Evolutionary conservation across 2,888 invertebrate genomes (phyloP), one percentile per base, ranked within the genome.

Genomic region (Ochropacha duplaris): DNA sequence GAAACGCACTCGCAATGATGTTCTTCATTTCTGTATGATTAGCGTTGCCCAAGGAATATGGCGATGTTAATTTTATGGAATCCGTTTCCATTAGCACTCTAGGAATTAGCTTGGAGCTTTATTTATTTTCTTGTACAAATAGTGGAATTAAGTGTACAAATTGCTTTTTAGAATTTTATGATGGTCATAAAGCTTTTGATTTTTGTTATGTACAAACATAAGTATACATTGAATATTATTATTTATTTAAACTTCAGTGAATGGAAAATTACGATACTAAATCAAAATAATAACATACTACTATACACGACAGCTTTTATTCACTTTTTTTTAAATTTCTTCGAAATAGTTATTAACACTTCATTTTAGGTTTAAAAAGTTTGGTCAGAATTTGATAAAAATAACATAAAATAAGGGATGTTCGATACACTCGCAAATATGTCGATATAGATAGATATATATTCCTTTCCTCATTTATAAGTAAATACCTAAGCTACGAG

Each of bases 1-100:
- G 74, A 79, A 72, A 71, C 68, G 56, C 68, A 22, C n/a, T 24
- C 44, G 34, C 55, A 52, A 50, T 56, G 55, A 60, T 58, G 22
- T 56, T 19, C 36, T 24, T 56, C 54, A 54, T 54, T 54, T 54
- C 9, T 54, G 22, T 54, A 22, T 19, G 22, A 39, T 44, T 44
- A 44, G 52, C 52, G 22, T 52, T 52, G 52, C 52, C 22, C 19
- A 52, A 19, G 44, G 19, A 44, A 19, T 19, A 19, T 19, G 19
- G 44, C 19, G 19, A 44, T 44, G 44, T 44, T 44, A 44, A 44
- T 44, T 44, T 44, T 44, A 44, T 44, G 19, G 14, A 44, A 44
- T 44, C n/a, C 44, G 19, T 19, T 44, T 44, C 44, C 44, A 44
- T 44, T 44, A 44, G 44, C 44, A 44, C 44, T 44, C 16, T 44